Evolutionary conservation across 2,888 invertebrate species (phyloP).

Genomic region (Aricia artaxerxes): DNA sequence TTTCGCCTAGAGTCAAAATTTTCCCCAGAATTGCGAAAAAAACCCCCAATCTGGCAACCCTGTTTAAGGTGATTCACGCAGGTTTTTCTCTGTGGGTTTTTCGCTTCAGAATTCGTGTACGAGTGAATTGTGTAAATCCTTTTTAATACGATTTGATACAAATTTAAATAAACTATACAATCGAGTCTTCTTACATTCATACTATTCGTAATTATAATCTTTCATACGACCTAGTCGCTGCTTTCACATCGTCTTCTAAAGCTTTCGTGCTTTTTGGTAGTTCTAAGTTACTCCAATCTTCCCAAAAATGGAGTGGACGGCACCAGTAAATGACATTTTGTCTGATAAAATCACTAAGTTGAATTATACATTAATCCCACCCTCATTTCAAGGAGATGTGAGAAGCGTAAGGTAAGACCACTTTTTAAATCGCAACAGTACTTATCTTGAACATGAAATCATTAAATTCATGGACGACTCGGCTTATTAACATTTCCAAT

Average conservation of each 20-base stretch:
- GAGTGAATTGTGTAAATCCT: neutral
- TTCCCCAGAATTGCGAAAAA: too few relatives aligned
- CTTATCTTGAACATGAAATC: neutral
- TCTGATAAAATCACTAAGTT: slow-evolving; percentile 55
- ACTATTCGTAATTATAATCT: neutral
- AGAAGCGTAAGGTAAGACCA: slow-evolving; percentile 51
- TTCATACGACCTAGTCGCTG: neutral
- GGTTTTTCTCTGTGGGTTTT: neutral
- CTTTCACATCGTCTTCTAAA: neutral
- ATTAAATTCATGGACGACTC: neutral
- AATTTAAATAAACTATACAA: neutral
- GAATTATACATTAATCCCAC: slow-evolving; percentile 53
- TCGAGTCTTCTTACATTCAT: neutral
- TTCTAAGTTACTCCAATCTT: neutral
- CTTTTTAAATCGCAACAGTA: neutral
- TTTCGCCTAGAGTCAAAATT: too few relatives aligned
- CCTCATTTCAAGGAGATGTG: slow-evolving; percentile 54
- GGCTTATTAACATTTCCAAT: neutral
- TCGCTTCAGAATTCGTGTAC: neutral
- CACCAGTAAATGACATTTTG: slow-evolving; percentile 56
- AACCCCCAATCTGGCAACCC: too few relatives aligned
- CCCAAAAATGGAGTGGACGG: slow-evolving; percentile 48
- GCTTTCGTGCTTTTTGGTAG: neutral
- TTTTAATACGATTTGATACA: neutral
- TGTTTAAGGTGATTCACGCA: neutral